phyloP scores from a whole-genome alignment of 2,113 vertebrate species.

The Mormyrus lacerda region DNA sequence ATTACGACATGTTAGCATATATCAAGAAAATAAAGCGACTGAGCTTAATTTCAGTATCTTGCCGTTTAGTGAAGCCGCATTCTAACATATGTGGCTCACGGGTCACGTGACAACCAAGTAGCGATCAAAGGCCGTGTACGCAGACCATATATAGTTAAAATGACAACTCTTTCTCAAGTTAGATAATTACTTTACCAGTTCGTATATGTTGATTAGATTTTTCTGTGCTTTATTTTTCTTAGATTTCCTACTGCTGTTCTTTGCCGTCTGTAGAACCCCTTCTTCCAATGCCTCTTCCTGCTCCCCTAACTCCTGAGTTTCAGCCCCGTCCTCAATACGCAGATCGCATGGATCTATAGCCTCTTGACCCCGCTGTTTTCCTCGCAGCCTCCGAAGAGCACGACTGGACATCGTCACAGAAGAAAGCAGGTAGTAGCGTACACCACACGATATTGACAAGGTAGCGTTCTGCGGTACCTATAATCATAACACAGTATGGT shows the following conservation, averaged over 20 bases:
- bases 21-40: not conserved
- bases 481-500: not conserved
- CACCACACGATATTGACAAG: not conserved
- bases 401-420: conserved; percentile 71
- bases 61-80: not conserved
- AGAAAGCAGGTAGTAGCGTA: not conserved
- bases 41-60: not conserved
- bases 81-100: not conserved
- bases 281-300: conserved; percentile 31
- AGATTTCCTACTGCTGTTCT: conserved; percentile 44
- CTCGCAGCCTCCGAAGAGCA: conserved; percentile 76
- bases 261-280: conserved; percentile 28
- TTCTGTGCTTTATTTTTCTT: conserved; percentile 61
- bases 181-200: conserved; percentile 54
- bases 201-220: conserved; percentile 72
- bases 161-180: not conserved
- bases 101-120: not conserved
- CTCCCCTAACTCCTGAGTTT: conserved; percentile 40
- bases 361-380: conserved; percentile 82
- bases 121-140: not conserved
- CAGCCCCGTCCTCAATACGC: conserved; percentile 33
- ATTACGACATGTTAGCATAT: not conserved
- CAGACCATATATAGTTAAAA: not conserved
- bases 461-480: not conserved
- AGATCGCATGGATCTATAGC: conserved; percentile 57